phyloP scores from a whole-genome alignment of 2,113 vertebrate species.

The Zapus hudsonius region DNA sequence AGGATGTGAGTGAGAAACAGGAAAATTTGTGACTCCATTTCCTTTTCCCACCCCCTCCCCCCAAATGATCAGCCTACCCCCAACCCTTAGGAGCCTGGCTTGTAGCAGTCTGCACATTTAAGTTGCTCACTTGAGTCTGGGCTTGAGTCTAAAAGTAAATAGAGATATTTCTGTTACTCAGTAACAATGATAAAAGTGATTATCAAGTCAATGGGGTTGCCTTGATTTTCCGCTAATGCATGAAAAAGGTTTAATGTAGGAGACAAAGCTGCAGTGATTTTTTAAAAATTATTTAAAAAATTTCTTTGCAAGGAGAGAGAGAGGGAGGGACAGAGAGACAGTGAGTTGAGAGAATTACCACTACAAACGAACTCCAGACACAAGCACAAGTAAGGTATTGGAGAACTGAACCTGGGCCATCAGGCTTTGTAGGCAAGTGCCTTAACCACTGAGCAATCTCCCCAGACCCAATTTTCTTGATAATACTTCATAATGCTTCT shows the following conservation, averaged over 20 bases:
- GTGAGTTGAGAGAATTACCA: too few relatives aligned
- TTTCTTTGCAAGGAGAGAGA: too few relatives aligned
- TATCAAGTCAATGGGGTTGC: neutral
- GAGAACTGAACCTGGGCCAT: too few relatives aligned
- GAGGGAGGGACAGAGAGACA: too few relatives aligned
- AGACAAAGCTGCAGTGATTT: neutral
- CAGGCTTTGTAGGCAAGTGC: too few relatives aligned
- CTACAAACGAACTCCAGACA: too few relatives aligned
- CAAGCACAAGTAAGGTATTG: too few relatives aligned
- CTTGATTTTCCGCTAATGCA: conserved; percentile 13
- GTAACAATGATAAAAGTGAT: neutral
- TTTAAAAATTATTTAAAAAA: too few relatives aligned
- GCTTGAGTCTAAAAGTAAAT: conserved; percentile 31
- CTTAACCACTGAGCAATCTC: too few relatives aligned
- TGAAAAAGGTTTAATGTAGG: neutral
- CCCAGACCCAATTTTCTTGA: neutral
- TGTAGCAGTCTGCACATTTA: neutral
- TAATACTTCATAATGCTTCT: neutral
- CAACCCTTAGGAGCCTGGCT: too few relatives aligned
- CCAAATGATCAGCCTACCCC: too few relatives aligned
- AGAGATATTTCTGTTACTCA: neutral
- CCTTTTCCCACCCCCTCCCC: too few relatives aligned
- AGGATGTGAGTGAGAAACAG: neutral
- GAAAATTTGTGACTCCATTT: neutral
- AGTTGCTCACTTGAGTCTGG: neutral